Evolutionary conservation across 2,113 vertebrate genomes (phyloP).

Genomic region (Erythrocercus mccallii): DNA sequence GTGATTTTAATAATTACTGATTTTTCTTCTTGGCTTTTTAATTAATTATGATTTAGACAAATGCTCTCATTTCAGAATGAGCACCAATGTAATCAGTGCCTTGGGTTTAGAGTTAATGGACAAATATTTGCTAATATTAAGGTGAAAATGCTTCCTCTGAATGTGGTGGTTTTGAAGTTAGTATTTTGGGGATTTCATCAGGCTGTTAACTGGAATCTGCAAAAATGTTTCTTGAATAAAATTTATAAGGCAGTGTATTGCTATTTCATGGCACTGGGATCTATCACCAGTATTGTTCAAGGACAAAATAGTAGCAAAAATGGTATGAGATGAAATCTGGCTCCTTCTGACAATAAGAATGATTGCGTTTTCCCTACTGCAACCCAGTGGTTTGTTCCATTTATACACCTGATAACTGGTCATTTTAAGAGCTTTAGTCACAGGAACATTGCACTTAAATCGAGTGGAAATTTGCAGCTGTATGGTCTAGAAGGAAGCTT

Average conservation of each 20-base stretch:
- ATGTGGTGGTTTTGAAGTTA: not conserved
- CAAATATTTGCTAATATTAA: not conserved
- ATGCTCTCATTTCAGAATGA: not conserved
- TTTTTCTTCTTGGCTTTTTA: not conserved
- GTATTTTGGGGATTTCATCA: not conserved
- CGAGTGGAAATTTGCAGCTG: not conserved
- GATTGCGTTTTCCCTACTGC: rapidly evolving
- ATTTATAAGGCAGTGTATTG: not conserved
- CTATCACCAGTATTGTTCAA: not conserved
- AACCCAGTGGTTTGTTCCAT: not conserved
- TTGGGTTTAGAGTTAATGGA: not conserved
- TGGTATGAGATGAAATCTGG: not conserved
- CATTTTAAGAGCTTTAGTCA: not conserved
- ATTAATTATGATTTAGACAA: not conserved
- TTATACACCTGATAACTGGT: not conserved
- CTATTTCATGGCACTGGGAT: not conserved
- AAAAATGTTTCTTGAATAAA: not conserved
- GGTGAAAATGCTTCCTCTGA: not conserved
- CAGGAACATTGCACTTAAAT: not conserved
- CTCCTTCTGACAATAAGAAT: not conserved
- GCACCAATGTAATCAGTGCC: not conserved
- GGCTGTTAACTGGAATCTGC: not conserved
- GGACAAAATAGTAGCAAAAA: not conserved
- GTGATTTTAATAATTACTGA: not conserved
- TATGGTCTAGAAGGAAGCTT: not conserved